Evolutionary conservation across 2,113 vertebrate genomes (phyloP).

Genomic region (Pterocles orientalis): DNA sequence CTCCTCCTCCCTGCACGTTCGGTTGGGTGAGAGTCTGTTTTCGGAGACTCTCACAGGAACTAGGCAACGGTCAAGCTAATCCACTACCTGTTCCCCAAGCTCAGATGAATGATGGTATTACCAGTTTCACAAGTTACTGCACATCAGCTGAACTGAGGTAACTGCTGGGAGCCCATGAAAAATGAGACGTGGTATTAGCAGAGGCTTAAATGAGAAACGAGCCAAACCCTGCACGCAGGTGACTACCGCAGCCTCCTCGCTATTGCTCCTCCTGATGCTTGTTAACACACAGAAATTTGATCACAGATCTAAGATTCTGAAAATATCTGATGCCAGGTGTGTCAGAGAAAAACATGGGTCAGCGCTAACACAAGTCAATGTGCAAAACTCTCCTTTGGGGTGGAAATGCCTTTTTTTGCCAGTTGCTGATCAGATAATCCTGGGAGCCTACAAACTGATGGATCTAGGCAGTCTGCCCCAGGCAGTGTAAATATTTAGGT

Average conservation of each 20-base stretch:
- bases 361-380: rapidly evolving
- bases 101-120: not conserved
- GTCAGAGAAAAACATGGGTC: not conserved
- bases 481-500: not conserved
- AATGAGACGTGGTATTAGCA: not conserved
- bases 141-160: not conserved
- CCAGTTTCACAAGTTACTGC: not conserved
- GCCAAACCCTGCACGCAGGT: not conserved
- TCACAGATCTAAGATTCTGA: not conserved
- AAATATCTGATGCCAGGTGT: not conserved
- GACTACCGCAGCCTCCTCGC: not conserved
- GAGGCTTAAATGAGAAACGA: rapidly evolving
- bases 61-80: not conserved
- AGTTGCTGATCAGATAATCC: not conserved
- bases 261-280: not conserved
- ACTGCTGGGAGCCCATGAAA: not conserved
- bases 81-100: not conserved
- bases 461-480: not conserved
- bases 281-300: not conserved
- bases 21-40: not conserved
- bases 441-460: not conserved
- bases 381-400: not conserved
- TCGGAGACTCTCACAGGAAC: not conserved
- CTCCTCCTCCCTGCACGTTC: not conserved
- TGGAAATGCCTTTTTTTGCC: not conserved